Conservation (phyloP, 2,797 vertebrate species). For the Pseudochromis fuscus region DNA sequence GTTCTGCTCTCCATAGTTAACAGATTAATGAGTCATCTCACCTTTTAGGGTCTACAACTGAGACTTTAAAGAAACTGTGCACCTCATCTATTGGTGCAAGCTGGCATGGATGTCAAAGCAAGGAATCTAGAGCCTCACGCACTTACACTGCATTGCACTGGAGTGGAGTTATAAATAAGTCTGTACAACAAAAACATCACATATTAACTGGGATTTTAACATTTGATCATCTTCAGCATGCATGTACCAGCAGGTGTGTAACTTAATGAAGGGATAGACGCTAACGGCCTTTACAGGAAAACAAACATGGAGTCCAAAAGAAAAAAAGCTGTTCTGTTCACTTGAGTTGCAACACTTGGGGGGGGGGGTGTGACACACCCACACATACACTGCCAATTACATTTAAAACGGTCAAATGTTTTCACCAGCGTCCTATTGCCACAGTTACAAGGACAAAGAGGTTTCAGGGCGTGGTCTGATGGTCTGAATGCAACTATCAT, state of each 20-base stretch:
- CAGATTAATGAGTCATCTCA: background rate
- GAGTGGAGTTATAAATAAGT: too few species aligned
- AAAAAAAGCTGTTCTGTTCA: background rate
- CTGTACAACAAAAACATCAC: background rate
- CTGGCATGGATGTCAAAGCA: too few species aligned
- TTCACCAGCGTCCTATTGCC: too few species aligned
- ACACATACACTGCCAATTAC: background rate
- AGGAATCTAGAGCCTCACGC: too few species aligned
- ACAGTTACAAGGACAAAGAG: background rate
- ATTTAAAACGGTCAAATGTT: too few species aligned
- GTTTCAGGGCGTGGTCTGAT: background rate
- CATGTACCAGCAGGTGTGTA: background rate
- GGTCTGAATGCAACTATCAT: background rate
- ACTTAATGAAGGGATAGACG: background rate
- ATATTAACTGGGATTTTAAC: background rate
- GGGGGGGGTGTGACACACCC: background rate
- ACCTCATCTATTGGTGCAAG: background rate
- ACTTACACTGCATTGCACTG: too few species aligned
- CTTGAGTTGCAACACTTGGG: background rate
- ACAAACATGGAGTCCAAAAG: fast-evolving
- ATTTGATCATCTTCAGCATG: background rate
- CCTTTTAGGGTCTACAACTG: background rate
- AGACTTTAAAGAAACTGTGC: background rate
- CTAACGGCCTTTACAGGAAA: background rate
- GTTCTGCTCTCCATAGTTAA: background rate